These are phyloP conservation scores for Stenodema calcarata DNA, from an alignment of 2,888 invertebrate species.

Conservation along the genomic window DNA sequence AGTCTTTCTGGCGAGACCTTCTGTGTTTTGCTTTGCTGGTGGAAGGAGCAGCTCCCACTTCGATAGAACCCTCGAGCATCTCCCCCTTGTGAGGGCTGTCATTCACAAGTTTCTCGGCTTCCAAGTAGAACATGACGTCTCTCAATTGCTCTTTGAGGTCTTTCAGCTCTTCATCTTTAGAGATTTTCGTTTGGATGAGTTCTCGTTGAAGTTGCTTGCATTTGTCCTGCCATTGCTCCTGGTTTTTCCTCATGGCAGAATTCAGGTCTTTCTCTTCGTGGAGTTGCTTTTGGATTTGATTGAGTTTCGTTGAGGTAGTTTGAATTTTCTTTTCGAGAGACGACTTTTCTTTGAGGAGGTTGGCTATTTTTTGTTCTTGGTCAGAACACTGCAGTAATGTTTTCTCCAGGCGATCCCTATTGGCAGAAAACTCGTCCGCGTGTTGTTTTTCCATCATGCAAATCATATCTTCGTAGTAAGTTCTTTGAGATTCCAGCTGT, in stretches of 20 bases:
- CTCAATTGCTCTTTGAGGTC: conserved; percentile 91
- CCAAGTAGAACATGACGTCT: conserved; percentile 96
- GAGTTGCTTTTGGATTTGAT: conserved; percentile 73
- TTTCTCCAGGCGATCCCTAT: conserved; percentile 65
- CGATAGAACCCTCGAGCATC: conserved; percentile 69
- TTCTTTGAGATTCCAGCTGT: conserved; percentile 91
- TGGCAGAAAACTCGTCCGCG: conserved; percentile 58
- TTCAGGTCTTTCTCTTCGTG: conserved; percentile 87
- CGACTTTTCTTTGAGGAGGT: conserved; percentile 71
- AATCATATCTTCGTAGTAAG: conserved; percentile 86
- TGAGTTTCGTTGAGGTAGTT: conserved; percentile 69
- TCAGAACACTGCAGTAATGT: conserved; percentile 64
- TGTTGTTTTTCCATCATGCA: conserved; percentile 62
- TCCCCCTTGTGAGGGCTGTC: conserved; percentile 67
- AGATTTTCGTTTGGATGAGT: conserved; percentile 60
- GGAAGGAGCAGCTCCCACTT: conserved; percentile 62
- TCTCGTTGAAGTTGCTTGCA: conserved; percentile 67
- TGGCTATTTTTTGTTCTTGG: conserved; percentile 59
- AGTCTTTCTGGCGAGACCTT: conserved; percentile 37
- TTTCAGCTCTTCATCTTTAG: conserved; percentile 70
- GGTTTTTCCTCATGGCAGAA: conserved; percentile 76
- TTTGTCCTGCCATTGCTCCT: conserved; percentile 74
- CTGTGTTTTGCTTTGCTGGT: conserved; percentile 32
- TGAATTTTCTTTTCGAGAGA: conserved; percentile 72
- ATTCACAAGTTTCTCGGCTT: conserved; percentile 76